phyloP scores from a whole-genome alignment of 2,797 vertebrate species.

The Chloroceryle inda region DNA sequence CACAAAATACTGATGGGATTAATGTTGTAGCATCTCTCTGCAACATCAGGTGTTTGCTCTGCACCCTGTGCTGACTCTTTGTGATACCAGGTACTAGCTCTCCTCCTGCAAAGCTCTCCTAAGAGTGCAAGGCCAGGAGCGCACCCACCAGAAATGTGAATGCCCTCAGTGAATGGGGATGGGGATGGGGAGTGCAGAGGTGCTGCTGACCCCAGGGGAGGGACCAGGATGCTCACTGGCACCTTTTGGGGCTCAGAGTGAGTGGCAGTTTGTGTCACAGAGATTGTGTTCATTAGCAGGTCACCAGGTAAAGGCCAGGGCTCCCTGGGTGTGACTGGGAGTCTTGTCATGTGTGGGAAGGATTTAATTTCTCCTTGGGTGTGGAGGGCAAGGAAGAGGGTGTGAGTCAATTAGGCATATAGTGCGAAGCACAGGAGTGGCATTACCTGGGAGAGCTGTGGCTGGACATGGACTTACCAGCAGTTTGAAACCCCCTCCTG shows the following conservation, averaged over 20 bases:
- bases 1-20: not conserved
- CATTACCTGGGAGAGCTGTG: not conserved
- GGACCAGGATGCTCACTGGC: not conserved
- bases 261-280: not conserved
- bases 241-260: not conserved
- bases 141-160: not conserved
- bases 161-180: fast-evolving
- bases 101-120: not conserved
- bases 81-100: not conserved
- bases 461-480: not conserved
- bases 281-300: not conserved
- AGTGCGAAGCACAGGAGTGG: not conserved
- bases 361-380: conserved; percentile 15
- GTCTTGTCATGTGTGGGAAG: not conserved
- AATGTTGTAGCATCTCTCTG: not conserved
- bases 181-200: not conserved
- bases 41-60: not conserved
- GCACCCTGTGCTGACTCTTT: fast-evolving
- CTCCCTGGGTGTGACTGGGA: not conserved
- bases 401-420: not conserved
- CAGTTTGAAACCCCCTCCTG: not conserved
- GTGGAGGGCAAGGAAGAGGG: conserved; percentile 8
- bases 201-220: not conserved
- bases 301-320: not conserved
- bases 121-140: not conserved